Base-by-base conservation (phyloP, 2,113 vertebrate genomes). In the Bothrops jararaca region DNA sequence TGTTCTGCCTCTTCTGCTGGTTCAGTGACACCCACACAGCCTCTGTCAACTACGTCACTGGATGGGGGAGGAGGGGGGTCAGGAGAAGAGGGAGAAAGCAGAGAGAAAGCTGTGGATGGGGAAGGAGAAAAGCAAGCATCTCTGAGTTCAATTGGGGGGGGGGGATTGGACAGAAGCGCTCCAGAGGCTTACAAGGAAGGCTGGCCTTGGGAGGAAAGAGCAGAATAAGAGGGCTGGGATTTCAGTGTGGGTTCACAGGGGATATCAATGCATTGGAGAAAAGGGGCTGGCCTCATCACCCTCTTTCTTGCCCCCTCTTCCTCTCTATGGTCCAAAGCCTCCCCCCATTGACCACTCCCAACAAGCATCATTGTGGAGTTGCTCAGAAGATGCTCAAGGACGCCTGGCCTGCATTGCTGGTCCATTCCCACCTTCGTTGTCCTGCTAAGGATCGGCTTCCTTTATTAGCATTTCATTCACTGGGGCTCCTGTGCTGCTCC, bases 1-100 rank as follows among this genome's bases (percentile, higher is more conserved):
- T 74, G 69, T 39, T 80, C 69, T 80, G 69, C 69, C 34, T 39
- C 20, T 80, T 80, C 69, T 80, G 15, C 69, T 80, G 15, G 34
- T 39, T 39, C n/a, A 39, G 18, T 39, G 69, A 80, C 69, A 39
- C 92, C 94, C 85, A 93, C 88, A 45, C 88, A 60, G 48, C 85
- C 89, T 57, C 42, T 89, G 29, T 15, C 91, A 86, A 80, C 58
- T 34, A 45, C 53, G 39, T 86, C 92, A 56, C 42, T 11, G 86
- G 88, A n/a, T 69, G 60, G 52, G 39, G 85, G 45, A 56, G 90
- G 13, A 15, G 42, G 85, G 24, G 2, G 4, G 45, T 56, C 24
- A 4, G 26, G 18, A 80, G 69, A 39, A 80, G 69, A 39, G 34
- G 69, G n/a, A 20, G 34, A 80, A 80, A 80, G 34, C 13, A 8